Base-by-base conservation (phyloP, 2,113 vertebrate genomes). In the Macquaria ambigua region DNA sequence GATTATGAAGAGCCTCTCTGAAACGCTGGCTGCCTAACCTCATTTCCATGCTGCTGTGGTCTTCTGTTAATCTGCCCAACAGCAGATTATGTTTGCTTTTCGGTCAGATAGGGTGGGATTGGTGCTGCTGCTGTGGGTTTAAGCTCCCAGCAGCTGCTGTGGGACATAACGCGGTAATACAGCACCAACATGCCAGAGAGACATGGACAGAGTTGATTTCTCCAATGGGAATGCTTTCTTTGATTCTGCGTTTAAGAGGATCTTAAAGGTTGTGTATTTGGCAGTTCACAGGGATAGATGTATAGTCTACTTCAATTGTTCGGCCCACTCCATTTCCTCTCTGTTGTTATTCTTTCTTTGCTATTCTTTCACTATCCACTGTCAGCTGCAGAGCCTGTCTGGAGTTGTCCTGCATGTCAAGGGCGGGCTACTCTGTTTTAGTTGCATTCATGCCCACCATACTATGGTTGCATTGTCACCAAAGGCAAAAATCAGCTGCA, bases 61-160 rank as follows among this genome's bases (percentile, higher is more conserved):
- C 77, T 43, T 56, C 86, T 71, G 84, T 62, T 95, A 95, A 94
- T 95, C 94, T 92, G 87, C 79, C 86, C 87, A 59, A 75, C 81
- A 81, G 90, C 90, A 92, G 94, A 94, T 94, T 94, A 92, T 75
- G 86, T 82, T 76, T 77, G 81, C 84, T 75, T 21, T 78, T 78
- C 41, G 63, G 75, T 79, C 89, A 74, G 84, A 81, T 48, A 20
- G 82, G 74, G 53, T 23, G 34, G 83, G 84, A 74, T 78, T 73
- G 79, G 52, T 64, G 79, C 78, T 81, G 81, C 82, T 46, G 82
- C 85, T 69, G 72, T 50, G 79, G 75, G 61, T 77, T 87, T 77
- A 85, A 79, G 75, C 83, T 62, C 34, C 43, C 39, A 67, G 79
- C 88, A 90, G 88, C 79, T 90, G 89, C 72, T 79, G 74, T 25